Evolutionary conservation across 2,888 invertebrate species (phyloP).

Genomic region (Eupithecia vulgata): DNA sequence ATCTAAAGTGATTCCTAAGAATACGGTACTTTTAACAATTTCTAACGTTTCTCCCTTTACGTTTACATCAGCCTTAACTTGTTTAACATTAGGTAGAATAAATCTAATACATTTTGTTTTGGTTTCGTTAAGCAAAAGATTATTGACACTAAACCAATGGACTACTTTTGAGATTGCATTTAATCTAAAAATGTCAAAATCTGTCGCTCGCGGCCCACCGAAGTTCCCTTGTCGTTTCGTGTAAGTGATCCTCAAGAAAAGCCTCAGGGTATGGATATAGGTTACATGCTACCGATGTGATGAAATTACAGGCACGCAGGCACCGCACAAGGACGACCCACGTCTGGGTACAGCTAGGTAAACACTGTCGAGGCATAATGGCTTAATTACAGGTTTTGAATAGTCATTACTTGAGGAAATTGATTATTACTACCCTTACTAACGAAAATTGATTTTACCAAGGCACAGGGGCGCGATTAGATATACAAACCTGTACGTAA

Average conservation of each 20-base stretch:
- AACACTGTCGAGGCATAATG: neutral
- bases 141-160: too few relatives aligned
- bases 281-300: constrained; percentile 15
- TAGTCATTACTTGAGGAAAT: neutral
- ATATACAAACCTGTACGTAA: too few relatives aligned
- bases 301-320: constrained; percentile 21
- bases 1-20: too few relatives aligned
- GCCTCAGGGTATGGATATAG: constrained; percentile 13
- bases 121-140: too few relatives aligned
- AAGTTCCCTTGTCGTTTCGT: neutral
- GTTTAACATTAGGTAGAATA: too few relatives aligned
- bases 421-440: neutral
- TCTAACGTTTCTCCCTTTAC: too few relatives aligned
- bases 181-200: too few relatives aligned
- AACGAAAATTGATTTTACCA: neutral
- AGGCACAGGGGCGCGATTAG: neutral
- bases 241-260: neutral
- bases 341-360: neutral
- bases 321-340: neutral
- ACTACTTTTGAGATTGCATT: too few relatives aligned
- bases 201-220: neutral
- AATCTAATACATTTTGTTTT: too few relatives aligned
- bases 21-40: too few relatives aligned
- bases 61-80: too few relatives aligned
- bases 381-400: constrained; percentile 2